Evolutionary conservation across 2,797 vertebrate species (phyloP), one percentile per base, ranked within the genome.

Genomic region (Cyclopterus lumpus): DNA sequence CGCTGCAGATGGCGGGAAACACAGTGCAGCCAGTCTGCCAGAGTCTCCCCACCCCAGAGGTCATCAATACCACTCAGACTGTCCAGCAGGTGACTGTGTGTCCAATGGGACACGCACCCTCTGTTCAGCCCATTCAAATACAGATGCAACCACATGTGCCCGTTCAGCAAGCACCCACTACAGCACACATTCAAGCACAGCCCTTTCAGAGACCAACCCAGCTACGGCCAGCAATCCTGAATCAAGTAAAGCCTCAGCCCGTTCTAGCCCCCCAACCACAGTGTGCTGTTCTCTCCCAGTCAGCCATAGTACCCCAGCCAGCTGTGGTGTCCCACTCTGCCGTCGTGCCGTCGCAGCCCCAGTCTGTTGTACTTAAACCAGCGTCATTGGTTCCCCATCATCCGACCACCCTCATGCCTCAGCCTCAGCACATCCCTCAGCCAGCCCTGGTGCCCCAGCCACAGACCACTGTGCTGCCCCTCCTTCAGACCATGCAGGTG

Each of bases 401-500:
- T 49, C 79, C 92, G 26, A 68, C 91, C 8, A 79, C 92, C 81
- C 91, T 97, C 55, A 94, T 96, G n/a, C 83, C 92, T 72, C 93
- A 93, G 62, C 75, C 90, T 54, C 90, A 93, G 18, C 20, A 16
- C 46, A 20, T 20, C 79, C 88, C 14, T 83, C 91, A 92, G 49
- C 87, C 86, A 66, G 46, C 93, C 46, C 68, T 93, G 64, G 87
- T 93, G 34, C 91, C 93, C 54, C 93, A 95, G 81, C 92, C 95
- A 71, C 94, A 96, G 73, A 92, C 96, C 76, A 93, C 91, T 22
- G 92, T 98, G 73, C 94, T 99, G 77, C 96, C 98, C 0, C 87
- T 99, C 61, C 96, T 99, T 75, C 97, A 97, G 88, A 94, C 97
- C 67, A 97, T 99, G 97, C 98, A 99, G 77, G 97, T 99, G 74